Base-by-base conservation (phyloP, 1,140 invertebrate genomes). In the Thaumetopoea pityocampa region DNA sequence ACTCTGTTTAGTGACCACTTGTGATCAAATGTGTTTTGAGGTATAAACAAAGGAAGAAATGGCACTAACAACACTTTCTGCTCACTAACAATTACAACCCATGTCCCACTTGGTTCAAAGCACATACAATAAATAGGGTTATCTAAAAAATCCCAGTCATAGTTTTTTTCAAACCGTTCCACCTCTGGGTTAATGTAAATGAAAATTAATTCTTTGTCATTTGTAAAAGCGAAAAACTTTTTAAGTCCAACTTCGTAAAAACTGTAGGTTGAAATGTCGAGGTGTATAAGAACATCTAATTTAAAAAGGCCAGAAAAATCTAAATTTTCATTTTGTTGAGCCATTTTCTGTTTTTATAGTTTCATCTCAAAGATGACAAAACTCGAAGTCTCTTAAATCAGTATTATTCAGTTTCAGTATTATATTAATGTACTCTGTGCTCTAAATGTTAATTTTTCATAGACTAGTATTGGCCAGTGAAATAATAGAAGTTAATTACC, bases 71-170 rank as follows among this genome's bases (percentile, higher is more conserved):
- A 46, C 9, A 81, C 56, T 50, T 81, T 81, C 34, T 81, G 67
- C 34, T 79, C 72, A 42, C 77, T 83, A 18, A 83, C 57, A 36
- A 81, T 70, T 15, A 79, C 48, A 7, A 78, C 49, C 79, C 79
- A 83, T n/a, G 79, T 83, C 7, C 79, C 79, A 51, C 76, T 83
- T 8, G 79, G 79, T 46, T 83, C 79, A 55, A 83, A 83, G 38
- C 79, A 81, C 69, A 83, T 76, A 43, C 74, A 81, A 47, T 72
- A 63, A 14, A 83, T 60, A 18, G 76, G 76, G 61, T 83, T 81
- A 51, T 81, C 74, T 12, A 74, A 12, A 47, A 76, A 81, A 57
- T 83, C 79, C 76, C 76, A 83, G 51, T 78, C 73, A 37, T 72
- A 81, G 41, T 71, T 68, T 41, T 66, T 68, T 46, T 79, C 70